These are phyloP conservation scores for Glossophaga mutica DNA, from an alignment of 2,797 vertebrate species.

Conservation along the genomic window DNA sequence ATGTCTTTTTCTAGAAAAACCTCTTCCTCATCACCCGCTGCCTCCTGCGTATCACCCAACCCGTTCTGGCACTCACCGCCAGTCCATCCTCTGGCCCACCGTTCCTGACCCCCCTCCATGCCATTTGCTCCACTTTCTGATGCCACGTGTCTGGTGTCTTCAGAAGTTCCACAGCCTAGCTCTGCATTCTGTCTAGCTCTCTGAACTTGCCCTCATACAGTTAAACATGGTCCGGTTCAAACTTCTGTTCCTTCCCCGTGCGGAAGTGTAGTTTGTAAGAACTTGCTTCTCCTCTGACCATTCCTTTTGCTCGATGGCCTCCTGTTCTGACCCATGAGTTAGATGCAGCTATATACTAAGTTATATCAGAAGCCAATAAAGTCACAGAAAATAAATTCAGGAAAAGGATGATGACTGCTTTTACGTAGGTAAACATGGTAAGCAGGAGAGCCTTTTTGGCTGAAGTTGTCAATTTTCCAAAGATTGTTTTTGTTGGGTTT, in stretches of 20 bases:
- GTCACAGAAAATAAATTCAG: neutral
- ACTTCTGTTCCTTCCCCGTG: neutral
- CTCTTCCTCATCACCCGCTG: neutral
- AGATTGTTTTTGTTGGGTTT: neutral
- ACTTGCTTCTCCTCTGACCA: neutral
- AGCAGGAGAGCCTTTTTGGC: neutral
- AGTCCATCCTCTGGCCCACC: neutral
- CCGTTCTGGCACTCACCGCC: neutral
- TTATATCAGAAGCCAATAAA: neutral
- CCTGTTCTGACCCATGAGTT: neutral
- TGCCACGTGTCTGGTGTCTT: neutral
- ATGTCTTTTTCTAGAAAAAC: neutral
- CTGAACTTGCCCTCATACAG: neutral
- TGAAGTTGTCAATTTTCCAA: neutral
- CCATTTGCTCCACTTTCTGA: neutral
- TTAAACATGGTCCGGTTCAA: neutral
- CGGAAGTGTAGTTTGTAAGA: neutral
- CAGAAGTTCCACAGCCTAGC: neutral
- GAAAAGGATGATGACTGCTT: neutral
- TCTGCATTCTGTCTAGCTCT: neutral
- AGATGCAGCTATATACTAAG: neutral
- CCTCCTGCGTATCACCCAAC: neutral
- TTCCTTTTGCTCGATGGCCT: neutral
- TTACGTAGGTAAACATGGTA: neutral
- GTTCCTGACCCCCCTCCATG: neutral